Evolutionary conservation across 2,888 invertebrate genomes (phyloP).

Genomic region (Pelosia muscerda): DNA sequence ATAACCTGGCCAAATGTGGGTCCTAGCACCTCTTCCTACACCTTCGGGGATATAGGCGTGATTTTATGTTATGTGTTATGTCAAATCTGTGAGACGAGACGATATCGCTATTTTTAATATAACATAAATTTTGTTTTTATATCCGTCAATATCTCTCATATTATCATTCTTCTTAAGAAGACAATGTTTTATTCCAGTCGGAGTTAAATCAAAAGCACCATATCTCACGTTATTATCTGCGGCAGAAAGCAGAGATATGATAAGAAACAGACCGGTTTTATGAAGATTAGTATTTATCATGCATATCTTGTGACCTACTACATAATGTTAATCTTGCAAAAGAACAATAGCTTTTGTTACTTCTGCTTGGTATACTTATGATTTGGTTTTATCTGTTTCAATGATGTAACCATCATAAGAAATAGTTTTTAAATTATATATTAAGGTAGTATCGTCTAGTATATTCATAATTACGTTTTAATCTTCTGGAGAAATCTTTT

Average conservation of each 20-base stretch:
- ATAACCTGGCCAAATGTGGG: no score
- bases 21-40: no score
- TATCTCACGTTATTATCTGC: constrained; percentile 18
- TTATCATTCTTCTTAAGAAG: constrained; percentile 13
- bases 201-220: constrained; percentile 14
- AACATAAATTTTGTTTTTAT: background rate
- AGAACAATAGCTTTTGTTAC: constrained; percentile 13
- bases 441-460: background rate
- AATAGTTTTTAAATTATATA: background rate
- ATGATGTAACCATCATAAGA: background rate
- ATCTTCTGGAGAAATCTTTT: no score
- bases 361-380: background rate
- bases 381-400: constrained; percentile 2
- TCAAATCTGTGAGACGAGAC: no score
- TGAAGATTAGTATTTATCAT: constrained; percentile 16
- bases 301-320: constrained; percentile 10
- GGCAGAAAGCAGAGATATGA: constrained; percentile 15
- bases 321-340: constrained; percentile 6
- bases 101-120: background rate
- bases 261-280: constrained; percentile 13
- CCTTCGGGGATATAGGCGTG: no score
- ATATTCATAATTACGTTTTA: no score
- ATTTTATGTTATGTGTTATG: no score
- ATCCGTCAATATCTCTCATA: background rate
- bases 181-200: background rate